Evolutionary conservation across 2,888 invertebrate genomes (phyloP).

Genomic region (Sinohyriopsis cumingii): DNA sequence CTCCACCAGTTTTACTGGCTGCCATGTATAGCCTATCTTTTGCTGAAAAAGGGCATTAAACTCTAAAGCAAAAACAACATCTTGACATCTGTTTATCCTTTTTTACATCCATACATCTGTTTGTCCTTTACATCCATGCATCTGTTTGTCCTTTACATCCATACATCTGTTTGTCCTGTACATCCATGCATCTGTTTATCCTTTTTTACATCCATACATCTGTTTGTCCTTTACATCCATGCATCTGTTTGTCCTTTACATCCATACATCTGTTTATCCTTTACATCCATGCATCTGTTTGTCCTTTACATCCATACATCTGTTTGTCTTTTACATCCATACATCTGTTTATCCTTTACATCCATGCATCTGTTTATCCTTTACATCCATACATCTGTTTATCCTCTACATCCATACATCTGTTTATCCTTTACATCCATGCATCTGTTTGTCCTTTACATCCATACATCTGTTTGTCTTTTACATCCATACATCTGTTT

Average conservation of each 20-base stretch:
- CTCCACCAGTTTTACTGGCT: no score
- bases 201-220: not conserved
- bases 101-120: not conserved
- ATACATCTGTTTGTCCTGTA: not conserved
- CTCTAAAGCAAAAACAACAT: no score
- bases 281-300: not conserved
- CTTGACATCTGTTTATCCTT: not conserved
- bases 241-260: not conserved
- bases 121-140: not conserved
- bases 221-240: not conserved
- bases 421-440: not conserved
- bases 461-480: no score
- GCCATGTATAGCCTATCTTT: no score
- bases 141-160: not conserved
- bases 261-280: not conserved
- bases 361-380: not conserved
- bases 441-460: not conserved
- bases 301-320: not conserved
- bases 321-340: not conserved
- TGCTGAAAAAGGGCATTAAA: no score
- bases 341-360: not conserved
- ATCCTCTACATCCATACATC: not conserved
- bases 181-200: not conserved
- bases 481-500: not conserved
- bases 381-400: not conserved